A percentile compares a stretch with the other conserved stretches of the same genome.
phyloP scores from a whole-genome alignment of 2,797 vertebrate genomes.

The Chelonia mydas region DNA sequence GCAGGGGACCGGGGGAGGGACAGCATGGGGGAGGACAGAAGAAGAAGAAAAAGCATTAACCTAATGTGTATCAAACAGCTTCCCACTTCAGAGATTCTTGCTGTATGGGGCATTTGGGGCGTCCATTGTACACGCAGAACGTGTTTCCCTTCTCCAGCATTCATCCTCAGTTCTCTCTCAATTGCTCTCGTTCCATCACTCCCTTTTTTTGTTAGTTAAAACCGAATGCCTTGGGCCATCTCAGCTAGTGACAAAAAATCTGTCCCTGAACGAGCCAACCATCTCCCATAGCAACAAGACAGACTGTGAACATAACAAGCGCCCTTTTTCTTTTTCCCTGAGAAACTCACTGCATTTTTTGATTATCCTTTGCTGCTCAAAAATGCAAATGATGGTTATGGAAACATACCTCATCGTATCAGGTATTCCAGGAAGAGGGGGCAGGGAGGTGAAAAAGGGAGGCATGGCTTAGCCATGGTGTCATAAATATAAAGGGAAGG shows the following conservation, averaged over 20 bases:
- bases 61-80: background rate
- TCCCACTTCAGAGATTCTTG: background rate
- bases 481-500: no score
- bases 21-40: background rate
- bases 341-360: slow-evolving; percentile 13
- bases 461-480: background rate
- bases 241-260: background rate
- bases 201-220: background rate
- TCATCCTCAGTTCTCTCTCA: background rate
- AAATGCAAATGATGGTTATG: background rate
- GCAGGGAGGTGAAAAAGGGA: background rate
- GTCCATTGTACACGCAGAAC: background rate
- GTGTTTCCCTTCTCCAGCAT: background rate
- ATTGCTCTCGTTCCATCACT: background rate
- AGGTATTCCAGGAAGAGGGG: background rate
- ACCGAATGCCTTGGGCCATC: background rate
- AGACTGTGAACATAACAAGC: slow-evolving; percentile 51
- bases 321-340: slow-evolving; percentile 7
- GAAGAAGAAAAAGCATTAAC: background rate
- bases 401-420: background rate
- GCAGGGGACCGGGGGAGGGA: background rate
- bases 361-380: background rate
- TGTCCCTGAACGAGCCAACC: slow-evolving; percentile 41
- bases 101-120: background rate
- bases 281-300: slow-evolving; percentile 56